Percentiles rank a stretch among this genome's conserved stretches.
Evolutionary conservation across 2,888 invertebrate genomes (phyloP).

Genomic region (Sympetrum striolatum): DNA sequence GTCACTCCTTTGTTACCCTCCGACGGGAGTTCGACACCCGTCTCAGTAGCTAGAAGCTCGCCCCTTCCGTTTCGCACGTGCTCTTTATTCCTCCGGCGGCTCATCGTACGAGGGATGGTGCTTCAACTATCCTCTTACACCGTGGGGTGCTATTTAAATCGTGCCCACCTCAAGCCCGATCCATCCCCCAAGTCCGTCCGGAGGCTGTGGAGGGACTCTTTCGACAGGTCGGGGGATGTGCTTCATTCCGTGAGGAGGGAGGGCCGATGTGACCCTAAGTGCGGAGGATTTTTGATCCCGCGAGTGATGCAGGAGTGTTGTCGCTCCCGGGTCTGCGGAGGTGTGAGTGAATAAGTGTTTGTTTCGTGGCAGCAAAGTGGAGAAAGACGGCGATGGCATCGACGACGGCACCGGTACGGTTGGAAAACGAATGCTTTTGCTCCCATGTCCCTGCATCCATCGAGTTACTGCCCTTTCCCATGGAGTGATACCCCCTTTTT

Average conservation of each 20-base stretch:
- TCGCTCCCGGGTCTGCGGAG: neutral
- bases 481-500: no score
- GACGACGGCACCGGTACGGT: neutral
- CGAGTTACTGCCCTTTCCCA: no score
- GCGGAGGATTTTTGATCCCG: no score
- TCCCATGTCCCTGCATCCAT: no score
- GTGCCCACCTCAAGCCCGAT: neutral
- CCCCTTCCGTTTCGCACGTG: neutral
- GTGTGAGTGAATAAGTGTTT: neutral
- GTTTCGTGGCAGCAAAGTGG: neutral
- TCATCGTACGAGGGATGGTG: neutral
- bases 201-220: neutral
- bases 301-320: no score
- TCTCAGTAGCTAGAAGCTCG: neutral
- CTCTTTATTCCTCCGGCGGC: neutral
- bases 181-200: neutral
- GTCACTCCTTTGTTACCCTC: neutral
- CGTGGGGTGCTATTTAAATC: neutral
- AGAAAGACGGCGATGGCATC: neutral
- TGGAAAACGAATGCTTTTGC: neutral
- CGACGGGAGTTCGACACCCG: neutral
- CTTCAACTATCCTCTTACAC: neutral
- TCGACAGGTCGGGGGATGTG: neutral
- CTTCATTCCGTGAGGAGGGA: neutral
- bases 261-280: no score